Conservation (phyloP, 2,888 invertebrate genomes). For the Magallana nippona region DNA sequence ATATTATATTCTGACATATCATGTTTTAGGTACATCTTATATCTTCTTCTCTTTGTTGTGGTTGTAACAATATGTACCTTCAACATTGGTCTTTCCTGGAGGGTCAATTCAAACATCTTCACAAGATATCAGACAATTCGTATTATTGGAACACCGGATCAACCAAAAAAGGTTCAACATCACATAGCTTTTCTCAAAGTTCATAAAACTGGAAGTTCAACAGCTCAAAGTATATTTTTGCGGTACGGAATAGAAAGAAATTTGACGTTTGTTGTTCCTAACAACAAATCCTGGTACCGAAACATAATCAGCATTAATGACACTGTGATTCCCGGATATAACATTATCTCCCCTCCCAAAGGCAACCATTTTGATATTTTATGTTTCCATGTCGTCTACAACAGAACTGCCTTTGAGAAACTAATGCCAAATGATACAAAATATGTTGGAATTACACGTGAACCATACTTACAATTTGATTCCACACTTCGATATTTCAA, state of each 20-base stretch:
- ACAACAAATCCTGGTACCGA: constrained; percentile 26
- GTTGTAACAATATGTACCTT: too few species aligned
- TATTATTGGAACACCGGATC: not conserved
- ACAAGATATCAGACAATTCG: too few species aligned
- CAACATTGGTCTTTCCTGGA: too few species aligned
- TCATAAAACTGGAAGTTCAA: constrained; percentile 64
- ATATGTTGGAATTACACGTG: constrained; percentile 63
- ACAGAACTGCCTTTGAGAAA: constrained; percentile 53
- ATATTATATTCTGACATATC: too few species aligned
- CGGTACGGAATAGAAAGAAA: constrained; percentile 57
- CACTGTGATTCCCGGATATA: constrained; percentile 48
- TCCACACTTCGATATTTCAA: constrained; percentile 62
- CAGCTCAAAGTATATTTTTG: constrained; percentile 60
- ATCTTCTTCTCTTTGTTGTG: too few species aligned
- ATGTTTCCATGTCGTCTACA: constrained; percentile 63
- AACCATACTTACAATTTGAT: constrained; percentile 61
- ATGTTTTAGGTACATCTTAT: too few species aligned
- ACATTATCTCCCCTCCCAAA: constrained; percentile 54
- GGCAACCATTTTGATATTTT: constrained; percentile 59
- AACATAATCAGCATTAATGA: constrained; percentile 56
- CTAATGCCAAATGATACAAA: constrained; percentile 59
- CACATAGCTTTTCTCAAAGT: constrained; percentile 66
- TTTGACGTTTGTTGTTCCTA: constrained; percentile 60
- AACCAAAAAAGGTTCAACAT: constrained; percentile 49
- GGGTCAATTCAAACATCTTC: too few species aligned